A percentile compares a stretch with the other conserved stretches of the same genome.
These are phyloP conservation scores for Luffia ferchaultella DNA, from an alignment of 2,888 invertebrate genomes.

Conservation along the genomic window DNA sequence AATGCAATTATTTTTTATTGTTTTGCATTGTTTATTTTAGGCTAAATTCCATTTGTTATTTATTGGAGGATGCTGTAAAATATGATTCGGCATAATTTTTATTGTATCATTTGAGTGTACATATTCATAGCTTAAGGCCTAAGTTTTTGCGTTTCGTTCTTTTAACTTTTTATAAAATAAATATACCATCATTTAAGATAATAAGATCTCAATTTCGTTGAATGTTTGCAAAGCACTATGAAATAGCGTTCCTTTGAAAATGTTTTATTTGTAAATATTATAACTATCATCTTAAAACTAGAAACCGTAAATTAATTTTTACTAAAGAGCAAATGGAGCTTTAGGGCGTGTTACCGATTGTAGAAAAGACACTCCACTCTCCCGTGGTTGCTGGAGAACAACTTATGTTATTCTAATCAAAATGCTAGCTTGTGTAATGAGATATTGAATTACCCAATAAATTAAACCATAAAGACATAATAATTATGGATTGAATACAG, in stretches of 20 bases:
- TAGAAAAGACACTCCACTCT: background rate
- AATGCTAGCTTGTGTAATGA: background rate
- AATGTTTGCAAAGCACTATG: conserved; percentile 51
- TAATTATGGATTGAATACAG: conserved; percentile 45
- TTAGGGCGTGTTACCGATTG: background rate
- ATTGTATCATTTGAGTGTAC: conserved; percentile 41
- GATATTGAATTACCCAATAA: conserved; percentile 18
- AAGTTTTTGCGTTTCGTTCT: conserved; percentile 49
- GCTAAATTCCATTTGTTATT: conserved; percentile 65
- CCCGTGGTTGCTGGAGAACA: background rate
- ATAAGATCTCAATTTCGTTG: conserved; percentile 67
- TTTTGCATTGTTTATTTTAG: conserved; percentile 55
- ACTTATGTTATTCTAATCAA: background rate
- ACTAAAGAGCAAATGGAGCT: background rate
- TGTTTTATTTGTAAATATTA: conserved; percentile 64
- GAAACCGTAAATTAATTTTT: background rate
- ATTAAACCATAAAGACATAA: conserved; percentile 48
- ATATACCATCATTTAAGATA: conserved; percentile 63
- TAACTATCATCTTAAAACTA: conserved; percentile 19
- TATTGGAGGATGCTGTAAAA: conserved; percentile 55
- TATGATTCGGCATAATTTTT: conserved; percentile 48
- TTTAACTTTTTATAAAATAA: conserved; percentile 45
- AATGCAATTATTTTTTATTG: conserved; percentile 67
- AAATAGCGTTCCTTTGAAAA: conserved; percentile 54
- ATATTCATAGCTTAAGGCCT: conserved; percentile 39